Evolutionary conservation across 2,888 invertebrate species (phyloP), one percentile per base, ranked within the genome.

Genomic region (Diploptera punctata): DNA sequence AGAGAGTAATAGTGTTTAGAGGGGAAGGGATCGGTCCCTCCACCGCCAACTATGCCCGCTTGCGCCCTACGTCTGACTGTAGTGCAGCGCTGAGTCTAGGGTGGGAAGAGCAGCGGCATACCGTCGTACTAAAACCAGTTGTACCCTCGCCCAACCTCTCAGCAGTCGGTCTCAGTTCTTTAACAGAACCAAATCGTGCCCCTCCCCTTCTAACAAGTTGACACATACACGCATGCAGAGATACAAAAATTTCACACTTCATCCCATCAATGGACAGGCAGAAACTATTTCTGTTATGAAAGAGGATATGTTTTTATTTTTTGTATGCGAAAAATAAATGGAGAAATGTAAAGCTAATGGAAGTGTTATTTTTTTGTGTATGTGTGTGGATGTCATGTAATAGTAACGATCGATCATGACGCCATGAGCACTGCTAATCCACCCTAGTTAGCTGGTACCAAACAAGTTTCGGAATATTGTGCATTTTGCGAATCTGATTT

Each of bases 221-320:
- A n/a, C n/a, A n/a, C n/a, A 60, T 33, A 21, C 60, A 31, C 7
- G 21, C 44, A 49, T 43, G 38, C 9, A n/a, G 13, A 18, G 29
- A 47, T 9, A 38, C 19, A 47, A 49, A 71, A 67, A 38, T 67
- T 71, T 71, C 71, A 54, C 71, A 71, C 71, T 62, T 44, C 67
- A 43, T 52, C 60, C 67, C 67, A 57, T 68, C 71, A 71, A 26
- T 67, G 60, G 67, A 43, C 21, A 43, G 21, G 38, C 24, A 1
- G 31, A 61, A 24, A 52, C 52, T 52, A 16, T 21, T 21, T 52
- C 3, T 4, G 3, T 18, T 52, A 29, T 31, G n/a, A 29, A 7
- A 29, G 16, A 10, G 57, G 2, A 1, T 31, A 29, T 57, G 57
- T n/a, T n/a, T n/a, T n/a, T n/a, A n/a, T n/a, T n/a, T n/a, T n/a